phyloP scores from a whole-genome alignment of 2,113 vertebrate species.

The Ailuropoda melanoleuca region DNA sequence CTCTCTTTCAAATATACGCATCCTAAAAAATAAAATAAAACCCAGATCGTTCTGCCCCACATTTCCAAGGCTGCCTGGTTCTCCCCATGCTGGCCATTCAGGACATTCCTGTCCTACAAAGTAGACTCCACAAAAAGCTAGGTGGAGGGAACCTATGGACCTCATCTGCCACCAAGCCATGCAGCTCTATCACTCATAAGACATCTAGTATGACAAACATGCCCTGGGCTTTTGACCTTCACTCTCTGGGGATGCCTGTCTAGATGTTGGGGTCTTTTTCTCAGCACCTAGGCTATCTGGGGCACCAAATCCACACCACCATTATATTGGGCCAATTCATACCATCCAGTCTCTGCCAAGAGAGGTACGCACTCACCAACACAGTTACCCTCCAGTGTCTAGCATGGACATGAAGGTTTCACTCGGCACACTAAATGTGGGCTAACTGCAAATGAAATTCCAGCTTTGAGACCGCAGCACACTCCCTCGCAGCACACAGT shows the following conservation, averaged over 20 bases:
- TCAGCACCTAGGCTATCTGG: not conserved
- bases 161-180: not conserved
- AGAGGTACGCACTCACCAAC: not conserved
- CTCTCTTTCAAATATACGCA: too few relatives aligned
- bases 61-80: not conserved
- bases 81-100: not conserved
- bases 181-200: not conserved
- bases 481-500: not conserved
- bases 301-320: not conserved
- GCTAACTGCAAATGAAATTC: not conserved
- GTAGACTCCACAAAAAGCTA: not conserved
- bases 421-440: not conserved
- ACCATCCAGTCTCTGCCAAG: not conserved
- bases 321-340: not conserved
- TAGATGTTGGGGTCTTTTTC: not conserved
- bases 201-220: not conserved
- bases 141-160: not conserved
- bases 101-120: not conserved
- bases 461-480: not conserved
- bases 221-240: not conserved
- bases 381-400: not conserved
- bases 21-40: not conserved
- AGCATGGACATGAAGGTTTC: not conserved
- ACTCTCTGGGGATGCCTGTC: not conserved
- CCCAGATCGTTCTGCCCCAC: not conserved